Percentiles rank a stretch among this genome's conserved stretches.
phyloP scores from a whole-genome alignment of 2,888 invertebrate species.

The Ennomos fuscantarius region DNA sequence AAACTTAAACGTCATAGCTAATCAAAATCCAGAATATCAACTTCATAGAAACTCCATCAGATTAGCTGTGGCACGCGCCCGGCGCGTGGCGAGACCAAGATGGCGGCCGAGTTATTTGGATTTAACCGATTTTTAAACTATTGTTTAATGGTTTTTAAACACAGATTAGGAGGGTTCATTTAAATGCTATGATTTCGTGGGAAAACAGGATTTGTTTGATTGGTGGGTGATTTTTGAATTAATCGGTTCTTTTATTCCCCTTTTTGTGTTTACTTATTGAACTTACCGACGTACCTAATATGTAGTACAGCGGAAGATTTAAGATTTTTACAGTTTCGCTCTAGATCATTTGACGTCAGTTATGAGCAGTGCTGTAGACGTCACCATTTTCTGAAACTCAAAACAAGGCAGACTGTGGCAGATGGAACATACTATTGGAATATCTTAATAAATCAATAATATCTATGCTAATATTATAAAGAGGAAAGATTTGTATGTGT shows the following conservation, averaged over 20 bases:
- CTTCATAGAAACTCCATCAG: constrained; percentile 17
- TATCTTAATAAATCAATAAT: too few relatives aligned
- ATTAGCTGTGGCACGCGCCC: constrained; percentile 30
- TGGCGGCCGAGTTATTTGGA: constrained; percentile 45
- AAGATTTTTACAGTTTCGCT: too few relatives aligned
- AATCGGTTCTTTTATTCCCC: neutral
- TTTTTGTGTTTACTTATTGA: too few relatives aligned
- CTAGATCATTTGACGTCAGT: too few relatives aligned
- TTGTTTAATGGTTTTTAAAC: constrained; percentile 64
- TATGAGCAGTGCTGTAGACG: too few relatives aligned
- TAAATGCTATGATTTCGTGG: constrained; percentile 39
- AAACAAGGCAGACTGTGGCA: too few relatives aligned
- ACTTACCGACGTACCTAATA: too few relatives aligned
- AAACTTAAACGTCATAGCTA: constrained; percentile 37
- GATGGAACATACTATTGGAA: too few relatives aligned
- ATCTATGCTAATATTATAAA: too few relatives aligned
- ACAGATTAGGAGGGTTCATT: constrained; percentile 39
- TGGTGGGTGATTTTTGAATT: neutral
- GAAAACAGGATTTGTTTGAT: constrained; percentile 22
- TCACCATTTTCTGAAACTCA: too few relatives aligned
- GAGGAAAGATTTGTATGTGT: too few relatives aligned
- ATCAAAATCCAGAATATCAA: constrained; percentile 32
- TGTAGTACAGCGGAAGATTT: too few relatives aligned
- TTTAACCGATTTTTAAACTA: constrained; percentile 54
- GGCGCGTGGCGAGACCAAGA: constrained; percentile 45